Percentiles rank a stretch among this genome's conserved stretches.
phyloP scores from a whole-genome alignment of 2,113 vertebrate genomes.

The Thomomys bottae region DNA sequence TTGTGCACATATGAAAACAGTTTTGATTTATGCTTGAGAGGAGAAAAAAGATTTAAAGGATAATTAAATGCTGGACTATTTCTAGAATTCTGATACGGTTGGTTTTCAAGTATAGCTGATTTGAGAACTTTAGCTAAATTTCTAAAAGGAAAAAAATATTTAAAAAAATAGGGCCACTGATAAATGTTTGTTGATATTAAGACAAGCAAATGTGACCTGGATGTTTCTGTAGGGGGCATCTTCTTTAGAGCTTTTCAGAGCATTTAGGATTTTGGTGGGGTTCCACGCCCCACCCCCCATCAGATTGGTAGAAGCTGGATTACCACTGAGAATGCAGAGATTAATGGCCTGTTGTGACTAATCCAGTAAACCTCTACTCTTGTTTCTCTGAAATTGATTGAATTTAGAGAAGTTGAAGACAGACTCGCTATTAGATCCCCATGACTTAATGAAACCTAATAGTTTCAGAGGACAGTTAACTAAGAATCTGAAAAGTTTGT shows the following conservation, averaged over 20 bases:
- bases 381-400: slow-evolving; percentile 83
- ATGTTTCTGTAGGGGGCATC: slow-evolving; percentile 64
- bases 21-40: slow-evolving; percentile 59
- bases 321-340: slow-evolving; percentile 85
- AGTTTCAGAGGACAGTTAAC: slow-evolving; percentile 29
- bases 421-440: slow-evolving; percentile 47
- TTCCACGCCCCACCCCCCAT: slow-evolving; percentile 64
- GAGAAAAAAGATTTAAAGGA: slow-evolving; percentile 44
- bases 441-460: slow-evolving; percentile 62
- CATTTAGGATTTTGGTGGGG: slow-evolving; percentile 61
- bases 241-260: slow-evolving; percentile 76
- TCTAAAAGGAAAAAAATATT: slow-evolving; percentile 41
- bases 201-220: slow-evolving; percentile 71
- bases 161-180: slow-evolving; percentile 50
- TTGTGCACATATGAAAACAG: slow-evolving; percentile 36
- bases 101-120: slow-evolving; percentile 58
- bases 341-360: slow-evolving; percentile 88
- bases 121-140: slow-evolving; percentile 57
- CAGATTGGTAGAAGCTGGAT: slow-evolving; percentile 83
- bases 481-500: not conserved
- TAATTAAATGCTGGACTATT: slow-evolving; percentile 56
- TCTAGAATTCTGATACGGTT: not conserved
- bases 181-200: slow-evolving; percentile 60
- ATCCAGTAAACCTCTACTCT: slow-evolving; percentile 83
- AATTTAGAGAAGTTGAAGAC: slow-evolving; percentile 78